These are phyloP conservation scores for Scleropages formosus DNA, from an alignment of 2,797 vertebrate species.

Conservation along the genomic window DNA sequence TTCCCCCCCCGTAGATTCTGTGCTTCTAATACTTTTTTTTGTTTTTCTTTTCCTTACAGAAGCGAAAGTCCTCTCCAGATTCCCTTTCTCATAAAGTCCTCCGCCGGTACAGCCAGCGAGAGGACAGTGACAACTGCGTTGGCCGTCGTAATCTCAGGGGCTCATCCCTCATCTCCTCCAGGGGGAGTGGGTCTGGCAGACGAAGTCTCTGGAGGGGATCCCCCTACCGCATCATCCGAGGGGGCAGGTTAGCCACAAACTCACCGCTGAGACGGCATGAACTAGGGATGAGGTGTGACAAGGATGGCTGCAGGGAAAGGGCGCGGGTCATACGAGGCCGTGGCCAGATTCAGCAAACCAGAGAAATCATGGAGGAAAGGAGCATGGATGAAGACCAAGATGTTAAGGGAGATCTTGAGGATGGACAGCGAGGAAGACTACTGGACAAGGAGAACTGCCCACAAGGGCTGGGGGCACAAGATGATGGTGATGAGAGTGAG, in stretches of 20 bases:
- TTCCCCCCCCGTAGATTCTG: conserved; percentile 2
- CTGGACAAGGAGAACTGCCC: conserved; percentile 68
- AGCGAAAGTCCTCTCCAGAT: conserved; percentile 50
- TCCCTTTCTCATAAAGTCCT: conserved; percentile 61
- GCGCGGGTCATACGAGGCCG: conserved; percentile 63
- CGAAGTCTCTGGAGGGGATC: conserved; percentile 47
- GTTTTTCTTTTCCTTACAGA: conserved; percentile 50
- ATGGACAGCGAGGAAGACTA: conserved; percentile 42
- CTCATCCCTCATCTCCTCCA: conserved; percentile 57
- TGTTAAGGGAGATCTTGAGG: conserved; percentile 47
- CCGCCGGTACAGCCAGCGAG: conserved; percentile 58
- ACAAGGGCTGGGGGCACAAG: conserved; percentile 48
- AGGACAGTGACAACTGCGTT: conserved; percentile 49
- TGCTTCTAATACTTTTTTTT: no score
- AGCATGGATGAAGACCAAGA: conserved; percentile 55
- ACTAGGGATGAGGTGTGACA: conserved; percentile 43
- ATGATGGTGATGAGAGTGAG: conserved; percentile 49
- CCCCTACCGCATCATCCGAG: conserved; percentile 33
- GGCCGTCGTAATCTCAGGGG: conserved; percentile 52
- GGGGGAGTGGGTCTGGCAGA: conserved; percentile 52
- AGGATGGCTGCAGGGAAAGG: conserved; percentile 53
- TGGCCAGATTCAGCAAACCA: not conserved
- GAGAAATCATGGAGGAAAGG: conserved; percentile 28
- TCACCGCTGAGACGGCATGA: conserved; percentile 38
- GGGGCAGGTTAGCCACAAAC: conserved; percentile 36